These are phyloP conservation scores for Chaetoderma sp. DNA, from an alignment of 2,888 invertebrate genomes.

Conservation along the genomic window DNA sequence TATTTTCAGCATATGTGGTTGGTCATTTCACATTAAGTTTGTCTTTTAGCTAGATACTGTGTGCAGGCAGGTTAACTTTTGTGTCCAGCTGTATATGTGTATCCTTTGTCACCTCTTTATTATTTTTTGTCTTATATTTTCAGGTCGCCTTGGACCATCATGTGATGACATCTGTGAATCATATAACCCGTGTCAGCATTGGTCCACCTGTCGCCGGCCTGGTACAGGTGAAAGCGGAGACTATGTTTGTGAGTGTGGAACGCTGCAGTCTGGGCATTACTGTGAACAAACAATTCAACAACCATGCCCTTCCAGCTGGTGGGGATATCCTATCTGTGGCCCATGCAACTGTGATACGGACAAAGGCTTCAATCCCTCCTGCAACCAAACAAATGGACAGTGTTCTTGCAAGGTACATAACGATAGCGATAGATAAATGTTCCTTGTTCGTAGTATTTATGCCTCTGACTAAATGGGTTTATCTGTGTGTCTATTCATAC, in stretches of 20 bases:
- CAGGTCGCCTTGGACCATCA: constrained; percentile 69
- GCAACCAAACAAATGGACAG: constrained; percentile 86
- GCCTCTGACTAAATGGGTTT: too few relatives aligned
- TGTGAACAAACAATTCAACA: constrained; percentile 66
- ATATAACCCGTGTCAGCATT: constrained; percentile 82
- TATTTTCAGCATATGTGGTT: too few relatives aligned
- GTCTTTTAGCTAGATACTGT: too few relatives aligned
- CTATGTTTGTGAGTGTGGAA: constrained; percentile 86
- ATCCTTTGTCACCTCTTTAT: too few relatives aligned
- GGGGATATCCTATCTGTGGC: constrained; percentile 93
- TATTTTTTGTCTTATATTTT: too few relatives aligned
- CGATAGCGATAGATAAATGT: not conserved
- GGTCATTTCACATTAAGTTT: too few relatives aligned
- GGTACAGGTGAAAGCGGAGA: constrained; percentile 70
- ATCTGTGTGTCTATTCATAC: too few relatives aligned
- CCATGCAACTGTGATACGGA: constrained; percentile 89
- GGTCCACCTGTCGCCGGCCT: constrained; percentile 76
- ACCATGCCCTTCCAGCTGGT: constrained; percentile 91
- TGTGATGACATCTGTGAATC: constrained; percentile 85
- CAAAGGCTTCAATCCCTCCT: constrained; percentile 90
- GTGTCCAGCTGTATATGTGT: too few relatives aligned
- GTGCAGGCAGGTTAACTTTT: too few relatives aligned
- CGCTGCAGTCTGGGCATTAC: constrained; percentile 73
- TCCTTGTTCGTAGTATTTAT: not conserved
- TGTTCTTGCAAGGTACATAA: constrained; percentile 85